Evolutionary conservation across 1,140 invertebrate genomes (phyloP).

Genomic region (Mamestra configurata): DNA sequence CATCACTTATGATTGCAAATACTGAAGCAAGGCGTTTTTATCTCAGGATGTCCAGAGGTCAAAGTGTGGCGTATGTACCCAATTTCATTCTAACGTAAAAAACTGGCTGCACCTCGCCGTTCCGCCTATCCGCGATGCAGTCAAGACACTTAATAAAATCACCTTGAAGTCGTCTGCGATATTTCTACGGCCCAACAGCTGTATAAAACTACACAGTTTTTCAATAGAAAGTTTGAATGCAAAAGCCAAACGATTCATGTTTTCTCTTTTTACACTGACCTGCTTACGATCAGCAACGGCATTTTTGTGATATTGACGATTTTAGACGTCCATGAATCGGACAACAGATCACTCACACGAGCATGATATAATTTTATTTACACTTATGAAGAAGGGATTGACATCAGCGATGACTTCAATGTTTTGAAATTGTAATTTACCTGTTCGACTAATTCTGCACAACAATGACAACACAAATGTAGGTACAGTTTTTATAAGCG

Average conservation of each 20-base stretch:
- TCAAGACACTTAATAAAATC: neutral
- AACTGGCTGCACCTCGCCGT: neutral
- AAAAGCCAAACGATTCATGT: neutral
- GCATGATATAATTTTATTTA: neutral
- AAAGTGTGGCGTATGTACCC: neutral
- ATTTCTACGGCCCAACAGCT: constrained; percentile 2
- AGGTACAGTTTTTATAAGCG: neutral
- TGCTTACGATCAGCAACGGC: neutral
- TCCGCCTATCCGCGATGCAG: neutral
- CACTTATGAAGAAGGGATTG: neutral
- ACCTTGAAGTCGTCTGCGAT: neutral
- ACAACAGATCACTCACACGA: neutral
- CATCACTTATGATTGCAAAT: too few relatives aligned
- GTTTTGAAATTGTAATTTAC: neutral
- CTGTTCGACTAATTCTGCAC: constrained; percentile 2
- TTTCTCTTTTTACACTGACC: constrained; percentile 32
- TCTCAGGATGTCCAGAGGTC: constrained; percentile 2
- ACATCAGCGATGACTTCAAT: constrained; percentile 4
- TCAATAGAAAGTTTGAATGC: constrained; percentile 40
- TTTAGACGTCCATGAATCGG: neutral
- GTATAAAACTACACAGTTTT: constrained; percentile 20
- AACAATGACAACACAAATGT: neutral
- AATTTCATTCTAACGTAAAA: constrained; percentile 14
- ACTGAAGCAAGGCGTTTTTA: neutral
- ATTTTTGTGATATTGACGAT: neutral